Percentiles rank a stretch among this genome's conserved stretches.
phyloP scores from a whole-genome alignment of 1,140 invertebrate species.

The Delia radicum region DNA sequence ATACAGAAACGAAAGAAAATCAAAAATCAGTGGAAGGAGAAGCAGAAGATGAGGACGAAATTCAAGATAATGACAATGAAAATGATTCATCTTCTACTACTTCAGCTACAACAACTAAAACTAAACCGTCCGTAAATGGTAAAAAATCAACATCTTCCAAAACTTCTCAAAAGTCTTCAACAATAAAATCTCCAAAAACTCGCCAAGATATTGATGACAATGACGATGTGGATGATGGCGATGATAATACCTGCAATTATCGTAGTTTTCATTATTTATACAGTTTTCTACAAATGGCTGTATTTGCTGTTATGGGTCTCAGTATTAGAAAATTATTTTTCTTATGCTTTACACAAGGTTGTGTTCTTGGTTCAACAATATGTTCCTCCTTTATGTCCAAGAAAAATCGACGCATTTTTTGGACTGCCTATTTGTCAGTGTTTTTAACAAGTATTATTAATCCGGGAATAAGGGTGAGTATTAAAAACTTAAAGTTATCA shows the following conservation, averaged over 20 bases:
- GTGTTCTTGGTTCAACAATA: slow-evolving; percentile 49
- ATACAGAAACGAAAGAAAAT: not conserved
- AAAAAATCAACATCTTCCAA: slow-evolving; percentile 1
- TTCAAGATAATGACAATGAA: not conserved
- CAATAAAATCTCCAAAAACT: not conserved
- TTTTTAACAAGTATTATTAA: slow-evolving; percentile 51
- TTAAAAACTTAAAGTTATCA: too few species aligned
- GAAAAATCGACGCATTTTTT: slow-evolving; percentile 49
- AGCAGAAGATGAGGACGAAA: not conserved
- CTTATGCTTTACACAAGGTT: slow-evolving; percentile 51
- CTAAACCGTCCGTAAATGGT: slow-evolving; percentile 17
- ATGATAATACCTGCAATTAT: slow-evolving; percentile 5
- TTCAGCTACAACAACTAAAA: not conserved
- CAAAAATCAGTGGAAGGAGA: not conserved
- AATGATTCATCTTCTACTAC: not conserved
- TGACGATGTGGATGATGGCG: not conserved
- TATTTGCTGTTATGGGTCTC: slow-evolving; percentile 46
- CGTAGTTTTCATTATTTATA: slow-evolving; percentile 45
- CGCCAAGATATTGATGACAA: not conserved
- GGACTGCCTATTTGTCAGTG: slow-evolving; percentile 51
- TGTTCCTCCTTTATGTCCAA: slow-evolving; percentile 52
- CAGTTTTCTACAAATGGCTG: slow-evolving; percentile 47
- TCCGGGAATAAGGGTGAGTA: slow-evolving; percentile 46
- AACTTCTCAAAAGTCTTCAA: not conserved
- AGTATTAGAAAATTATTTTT: slow-evolving; percentile 51